phyloP scores from a whole-genome alignment of 1,140 invertebrate genomes.

The Alviniconcha marisindica region DNA sequence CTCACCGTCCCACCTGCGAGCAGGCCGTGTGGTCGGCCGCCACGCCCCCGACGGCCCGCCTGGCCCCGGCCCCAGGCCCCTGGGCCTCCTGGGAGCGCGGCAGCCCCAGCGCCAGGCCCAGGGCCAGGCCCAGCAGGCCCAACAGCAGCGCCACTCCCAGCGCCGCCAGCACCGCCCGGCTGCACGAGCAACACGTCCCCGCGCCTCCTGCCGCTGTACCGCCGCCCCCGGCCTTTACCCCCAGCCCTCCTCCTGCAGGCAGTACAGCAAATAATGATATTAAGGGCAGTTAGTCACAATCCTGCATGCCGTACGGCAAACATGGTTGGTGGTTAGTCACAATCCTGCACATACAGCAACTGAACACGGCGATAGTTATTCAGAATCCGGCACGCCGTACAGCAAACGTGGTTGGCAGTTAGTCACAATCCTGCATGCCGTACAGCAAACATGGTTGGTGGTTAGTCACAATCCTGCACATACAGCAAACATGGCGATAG shows the following conservation, averaged over 20 bases:
- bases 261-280: not conserved
- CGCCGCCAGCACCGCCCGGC: not conserved
- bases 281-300: too few species aligned
- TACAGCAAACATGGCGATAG: too few species aligned
- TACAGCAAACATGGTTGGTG: too few species aligned
- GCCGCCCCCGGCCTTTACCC: not conserved
- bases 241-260: too few species aligned
- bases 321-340: not conserved
- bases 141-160: constrained; percentile 7
- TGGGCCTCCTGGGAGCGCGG: too few species aligned
- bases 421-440: too few species aligned
- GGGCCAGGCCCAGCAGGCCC: constrained; percentile 32
- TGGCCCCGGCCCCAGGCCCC: too few species aligned
- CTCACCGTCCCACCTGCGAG: constrained; percentile 42
- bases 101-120: constrained; percentile 28
- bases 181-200: constrained; percentile 16
- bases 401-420: too few species aligned
- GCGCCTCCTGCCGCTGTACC: not conserved
- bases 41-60: constrained; percentile 28
- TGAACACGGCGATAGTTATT: too few species aligned
- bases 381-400: too few species aligned
- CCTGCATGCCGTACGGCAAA: too few species aligned
- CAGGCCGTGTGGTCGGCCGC: constrained; percentile 43
- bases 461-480: too few species aligned
- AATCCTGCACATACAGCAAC: not conserved